Percentiles rank a stretch among this genome's conserved stretches.
Conservation (phyloP, 2,113 vertebrate species). For the Mustela lutreola region DNA sequence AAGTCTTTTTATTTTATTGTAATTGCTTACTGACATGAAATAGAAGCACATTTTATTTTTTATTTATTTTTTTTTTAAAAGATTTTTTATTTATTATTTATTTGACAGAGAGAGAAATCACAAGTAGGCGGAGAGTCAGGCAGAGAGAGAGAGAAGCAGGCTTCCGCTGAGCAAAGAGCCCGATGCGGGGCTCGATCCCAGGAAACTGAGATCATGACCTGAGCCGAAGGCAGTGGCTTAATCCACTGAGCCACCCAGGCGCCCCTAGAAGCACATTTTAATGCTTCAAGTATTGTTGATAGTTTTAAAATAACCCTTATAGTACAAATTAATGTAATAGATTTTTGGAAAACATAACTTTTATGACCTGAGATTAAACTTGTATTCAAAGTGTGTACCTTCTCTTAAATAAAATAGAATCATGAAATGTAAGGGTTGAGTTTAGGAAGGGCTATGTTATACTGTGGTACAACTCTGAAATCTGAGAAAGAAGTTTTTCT, state of each 20-base stretch:
- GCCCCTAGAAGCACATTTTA: constrained; percentile 75
- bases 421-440: background rate
- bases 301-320: constrained; percentile 71
- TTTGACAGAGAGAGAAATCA: no score
- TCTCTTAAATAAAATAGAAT: constrained; percentile 55
- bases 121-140: no score
- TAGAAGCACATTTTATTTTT: constrained; percentile 75
- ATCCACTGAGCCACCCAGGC: no score
- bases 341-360: constrained; percentile 71
- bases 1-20: constrained; percentile 75
- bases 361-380: constrained; percentile 44
- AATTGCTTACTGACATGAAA: constrained; percentile 77
- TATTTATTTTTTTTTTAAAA: no score
- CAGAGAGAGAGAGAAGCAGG: no score
- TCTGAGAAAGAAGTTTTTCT: background rate
- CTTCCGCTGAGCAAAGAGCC: no score
- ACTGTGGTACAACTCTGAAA: background rate
- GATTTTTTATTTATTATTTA: no score
- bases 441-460: background rate
- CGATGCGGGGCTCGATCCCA: no score
- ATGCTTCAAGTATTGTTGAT: constrained; percentile 62
- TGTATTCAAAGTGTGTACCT: background rate
- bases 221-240: no score
- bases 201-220: no score
- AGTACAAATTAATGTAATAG: constrained; percentile 47